Evolutionary conservation across 2,888 invertebrate species (phyloP).

Genomic region (Drosophila subquinaria): DNA sequence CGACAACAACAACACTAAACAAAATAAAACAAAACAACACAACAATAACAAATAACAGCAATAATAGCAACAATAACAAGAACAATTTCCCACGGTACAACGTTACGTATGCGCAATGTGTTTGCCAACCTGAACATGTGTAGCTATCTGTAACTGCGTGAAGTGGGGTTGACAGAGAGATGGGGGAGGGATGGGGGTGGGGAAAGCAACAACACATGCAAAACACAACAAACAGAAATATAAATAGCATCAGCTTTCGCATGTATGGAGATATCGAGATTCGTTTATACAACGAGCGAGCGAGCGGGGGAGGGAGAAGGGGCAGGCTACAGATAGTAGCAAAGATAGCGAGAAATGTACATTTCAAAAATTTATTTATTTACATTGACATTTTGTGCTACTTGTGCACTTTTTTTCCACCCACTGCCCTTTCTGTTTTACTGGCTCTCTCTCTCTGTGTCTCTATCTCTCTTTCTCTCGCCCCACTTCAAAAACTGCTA

Average conservation of each 20-base stretch:
- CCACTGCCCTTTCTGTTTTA: not conserved
- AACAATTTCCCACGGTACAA: conserved; percentile 68
- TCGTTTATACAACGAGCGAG: conserved; percentile 37
- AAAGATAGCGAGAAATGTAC: conserved; percentile 63
- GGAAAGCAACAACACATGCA: conserved; percentile 58
- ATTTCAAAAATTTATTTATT: conserved; percentile 77
- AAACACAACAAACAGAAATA: conserved; percentile 61
- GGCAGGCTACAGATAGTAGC: conserved; percentile 36
- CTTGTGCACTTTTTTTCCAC: conserved; percentile 69
- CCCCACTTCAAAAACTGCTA: conserved; percentile 72
- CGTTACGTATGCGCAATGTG: conserved; percentile 70
- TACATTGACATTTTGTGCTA: conserved; percentile 80
- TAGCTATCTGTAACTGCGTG: conserved; percentile 68
- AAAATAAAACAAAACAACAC: conserved; percentile 19
- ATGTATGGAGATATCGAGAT: conserved; percentile 57
- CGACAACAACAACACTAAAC: conserved; percentile 12
- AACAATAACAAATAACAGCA: conserved; percentile 52
- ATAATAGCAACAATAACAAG: conserved; percentile 59
- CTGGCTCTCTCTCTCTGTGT: not conserved
- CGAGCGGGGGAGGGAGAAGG: not conserved
- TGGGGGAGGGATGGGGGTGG: not conserved
- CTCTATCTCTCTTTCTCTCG: not conserved
- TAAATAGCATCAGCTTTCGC: conserved; percentile 37
- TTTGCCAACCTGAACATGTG: conserved; percentile 76
- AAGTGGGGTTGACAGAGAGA: conserved; percentile 6